Percentiles rank a stretch among this genome's conserved stretches.
These are phyloP conservation scores for Trisateles emortualis DNA, from an alignment of 2,888 invertebrate genomes.

Conservation along the genomic window DNA sequence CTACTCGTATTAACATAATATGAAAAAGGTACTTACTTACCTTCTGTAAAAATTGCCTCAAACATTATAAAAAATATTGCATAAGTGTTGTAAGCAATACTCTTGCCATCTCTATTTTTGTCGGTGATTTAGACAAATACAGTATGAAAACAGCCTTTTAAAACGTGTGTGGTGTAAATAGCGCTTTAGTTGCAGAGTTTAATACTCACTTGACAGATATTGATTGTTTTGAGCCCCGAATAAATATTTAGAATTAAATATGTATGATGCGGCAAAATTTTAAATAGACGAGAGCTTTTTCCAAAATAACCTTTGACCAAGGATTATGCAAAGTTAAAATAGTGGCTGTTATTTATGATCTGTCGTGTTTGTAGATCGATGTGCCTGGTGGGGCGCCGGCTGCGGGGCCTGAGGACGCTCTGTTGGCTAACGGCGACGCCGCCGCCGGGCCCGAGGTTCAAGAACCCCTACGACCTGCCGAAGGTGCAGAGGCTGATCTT, in stretches of 20 bases:
- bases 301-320: slow-evolving; percentile 11
- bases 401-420: slow-evolving; percentile 48
- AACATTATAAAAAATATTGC: too few species aligned
- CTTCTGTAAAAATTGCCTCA: too few species aligned
- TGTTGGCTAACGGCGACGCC: slow-evolving; percentile 57
- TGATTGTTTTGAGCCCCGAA: not conserved
- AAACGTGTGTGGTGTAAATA: not conserved
- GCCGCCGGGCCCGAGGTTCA: slow-evolving; percentile 25
- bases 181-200: not conserved
- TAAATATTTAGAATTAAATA: not conserved
- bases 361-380: slow-evolving; percentile 27
- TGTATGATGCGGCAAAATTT: slow-evolving; percentile 1
- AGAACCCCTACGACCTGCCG: slow-evolving; percentile 27
- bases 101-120: too few species aligned
- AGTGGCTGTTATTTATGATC: slow-evolving; percentile 5
- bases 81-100: too few species aligned
- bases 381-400: slow-evolving; percentile 33
- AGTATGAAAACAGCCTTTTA: too few species aligned
- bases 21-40: too few species aligned
- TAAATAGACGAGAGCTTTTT: not conserved
- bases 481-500: slow-evolving; percentile 33
- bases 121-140: too few species aligned
- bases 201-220: slow-evolving; percentile 3
- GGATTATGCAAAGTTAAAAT: slow-evolving; percentile 5
- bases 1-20: too few species aligned